phyloP scores from a whole-genome alignment of 1,140 invertebrate genomes.

The Gonatopus flavifemur region DNA sequence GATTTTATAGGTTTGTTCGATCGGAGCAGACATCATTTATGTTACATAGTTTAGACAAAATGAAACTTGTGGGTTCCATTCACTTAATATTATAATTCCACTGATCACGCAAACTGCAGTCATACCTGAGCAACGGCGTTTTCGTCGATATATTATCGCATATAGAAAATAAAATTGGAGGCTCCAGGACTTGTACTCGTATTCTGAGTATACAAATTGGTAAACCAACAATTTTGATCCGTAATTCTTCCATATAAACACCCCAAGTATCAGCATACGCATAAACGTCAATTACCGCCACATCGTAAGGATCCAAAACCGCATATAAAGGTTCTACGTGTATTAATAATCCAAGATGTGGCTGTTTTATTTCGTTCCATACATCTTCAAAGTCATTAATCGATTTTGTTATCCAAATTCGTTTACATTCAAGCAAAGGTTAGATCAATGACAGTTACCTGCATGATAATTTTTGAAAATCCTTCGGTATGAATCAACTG shows the following conservation, averaged over 20 bases:
- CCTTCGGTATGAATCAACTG: no score
- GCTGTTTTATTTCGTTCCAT: slow-evolving; percentile 5
- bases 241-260: slow-evolving; percentile 48
- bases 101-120: no score
- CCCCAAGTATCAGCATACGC: slow-evolving; percentile 52
- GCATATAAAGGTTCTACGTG: slow-evolving; percentile 13
- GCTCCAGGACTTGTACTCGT: slow-evolving; percentile 41
- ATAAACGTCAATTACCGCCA: slow-evolving; percentile 36
- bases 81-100: no score
- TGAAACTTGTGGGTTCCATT: no score
- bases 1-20: no score
- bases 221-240: slow-evolving; percentile 42
- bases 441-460: no score
- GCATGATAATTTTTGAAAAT: no score
- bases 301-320: slow-evolving; percentile 10
- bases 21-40: no score
- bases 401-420: slow-evolving; percentile 10
- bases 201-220: slow-evolving; percentile 39
- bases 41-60: no score
- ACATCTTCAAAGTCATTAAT: slow-evolving; percentile 4
- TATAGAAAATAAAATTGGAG: slow-evolving; percentile 45
- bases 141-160: slow-evolving; percentile 23
- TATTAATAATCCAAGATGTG: slow-evolving; percentile 9
- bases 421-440: slow-evolving; percentile 4
- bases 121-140: slow-evolving; percentile 35